phyloP scores from a whole-genome alignment of 2,797 vertebrate genomes.

The Phylloscopus collybita region DNA sequence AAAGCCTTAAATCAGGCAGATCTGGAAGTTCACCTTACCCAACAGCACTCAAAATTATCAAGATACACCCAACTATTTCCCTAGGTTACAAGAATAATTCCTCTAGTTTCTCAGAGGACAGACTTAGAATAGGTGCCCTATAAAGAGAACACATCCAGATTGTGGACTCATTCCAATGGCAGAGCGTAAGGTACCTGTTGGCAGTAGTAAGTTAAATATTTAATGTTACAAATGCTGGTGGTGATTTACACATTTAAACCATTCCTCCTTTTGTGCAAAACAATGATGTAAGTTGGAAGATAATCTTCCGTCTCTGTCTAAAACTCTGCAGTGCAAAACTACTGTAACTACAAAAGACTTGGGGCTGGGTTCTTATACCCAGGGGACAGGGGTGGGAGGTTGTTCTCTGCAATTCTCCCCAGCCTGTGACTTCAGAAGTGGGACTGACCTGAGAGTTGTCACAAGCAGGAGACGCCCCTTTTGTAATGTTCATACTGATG shows the following conservation, averaged over 20 bases:
- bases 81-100: not conserved
- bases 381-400: accelerated
- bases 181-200: not conserved
- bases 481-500: not conserved
- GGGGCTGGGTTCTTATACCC: not conserved
- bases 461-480: not conserved
- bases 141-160: not conserved
- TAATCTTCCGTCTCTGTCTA: not conserved
- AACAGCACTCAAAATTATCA: not conserved
- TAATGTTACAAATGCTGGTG: not conserved
- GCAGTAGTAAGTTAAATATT: not conserved
- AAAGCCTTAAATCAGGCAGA: not conserved
- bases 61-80: not conserved
- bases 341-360: not conserved
- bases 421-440: not conserved
- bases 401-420: not conserved
- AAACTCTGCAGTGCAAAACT: not conserved
- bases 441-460: not conserved
- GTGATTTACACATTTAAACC: not conserved
- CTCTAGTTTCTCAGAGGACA: not conserved
- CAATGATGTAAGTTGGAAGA: not conserved
- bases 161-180: not conserved
- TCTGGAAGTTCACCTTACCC: not conserved
- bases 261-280: not conserved
- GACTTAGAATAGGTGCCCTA: not conserved